These are phyloP conservation scores for Sminthurinus signatus DNA, from an alignment of 1,140 invertebrate species.

Conservation along the genomic window DNA sequence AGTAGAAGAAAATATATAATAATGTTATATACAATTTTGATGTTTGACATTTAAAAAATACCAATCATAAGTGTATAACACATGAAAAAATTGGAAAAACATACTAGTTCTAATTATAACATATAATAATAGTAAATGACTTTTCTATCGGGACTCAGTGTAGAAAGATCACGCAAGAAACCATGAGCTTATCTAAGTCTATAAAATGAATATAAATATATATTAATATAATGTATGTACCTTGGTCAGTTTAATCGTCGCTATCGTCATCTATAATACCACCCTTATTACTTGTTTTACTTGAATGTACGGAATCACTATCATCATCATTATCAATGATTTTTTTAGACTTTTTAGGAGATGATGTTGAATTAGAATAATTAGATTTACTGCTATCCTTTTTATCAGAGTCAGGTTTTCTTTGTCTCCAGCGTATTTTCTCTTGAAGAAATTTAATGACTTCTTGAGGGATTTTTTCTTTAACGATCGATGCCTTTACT, in stretches of 20 bases:
- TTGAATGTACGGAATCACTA: neutral
- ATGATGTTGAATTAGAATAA: neutral
- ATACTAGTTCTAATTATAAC: too few relatives aligned
- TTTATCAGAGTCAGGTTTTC: neutral
- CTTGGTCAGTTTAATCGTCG: neutral
- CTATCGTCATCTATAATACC: neutral
- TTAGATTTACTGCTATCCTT: neutral
- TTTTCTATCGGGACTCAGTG: too few relatives aligned
- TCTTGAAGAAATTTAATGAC: neutral
- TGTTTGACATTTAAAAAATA: too few relatives aligned
- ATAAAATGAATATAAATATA: neutral
- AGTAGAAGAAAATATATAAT: too few relatives aligned
- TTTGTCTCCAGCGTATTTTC: neutral
- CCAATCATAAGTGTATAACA: too few relatives aligned
- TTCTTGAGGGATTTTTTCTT: conserved; percentile 3
- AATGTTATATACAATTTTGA: too few relatives aligned
- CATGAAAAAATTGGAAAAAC: too few relatives aligned
- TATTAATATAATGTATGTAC: too few relatives aligned
- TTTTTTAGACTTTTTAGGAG: neutral
- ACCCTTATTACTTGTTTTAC: too few relatives aligned
- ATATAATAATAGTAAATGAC: too few relatives aligned
- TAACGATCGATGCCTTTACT: neutral
- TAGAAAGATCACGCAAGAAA: too few relatives aligned
- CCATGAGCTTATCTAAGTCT: too few relatives aligned
- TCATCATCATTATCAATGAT: neutral